These are phyloP conservation scores for Xestoiulus laeticollis DNA, from an alignment of 2,888 invertebrate species.

Conservation along the genomic window DNA sequence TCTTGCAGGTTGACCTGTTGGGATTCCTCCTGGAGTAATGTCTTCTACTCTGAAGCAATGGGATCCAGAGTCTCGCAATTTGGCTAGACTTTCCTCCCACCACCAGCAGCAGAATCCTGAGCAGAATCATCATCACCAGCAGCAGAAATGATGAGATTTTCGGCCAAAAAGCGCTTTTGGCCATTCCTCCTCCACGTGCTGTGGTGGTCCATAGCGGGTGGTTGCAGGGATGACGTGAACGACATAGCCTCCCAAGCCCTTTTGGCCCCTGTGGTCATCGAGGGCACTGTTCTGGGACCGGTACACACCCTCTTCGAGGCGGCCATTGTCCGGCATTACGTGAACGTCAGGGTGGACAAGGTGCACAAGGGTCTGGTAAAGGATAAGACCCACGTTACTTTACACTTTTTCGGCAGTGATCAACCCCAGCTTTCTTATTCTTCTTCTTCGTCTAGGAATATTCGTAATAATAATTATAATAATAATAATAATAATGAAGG, in stretches of 20 bases:
- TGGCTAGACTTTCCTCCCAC: background rate
- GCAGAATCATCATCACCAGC: too few relatives aligned
- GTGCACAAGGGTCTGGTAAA: constrained; percentile 6
- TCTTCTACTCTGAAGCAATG: background rate
- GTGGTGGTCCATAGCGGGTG: too few relatives aligned
- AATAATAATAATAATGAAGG: background rate
- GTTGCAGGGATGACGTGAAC: background rate
- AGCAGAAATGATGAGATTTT: constrained; percentile 32
- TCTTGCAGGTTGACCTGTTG: too few relatives aligned
- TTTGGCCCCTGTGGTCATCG: constrained; percentile 44
- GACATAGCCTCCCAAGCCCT: constrained; percentile 8
- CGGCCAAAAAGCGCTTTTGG: background rate
- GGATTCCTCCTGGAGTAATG: too few relatives aligned
- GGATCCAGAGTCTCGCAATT: too few relatives aligned
- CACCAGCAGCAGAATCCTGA: background rate
- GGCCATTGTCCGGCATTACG: background rate
- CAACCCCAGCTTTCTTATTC: background rate
- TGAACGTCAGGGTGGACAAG: constrained; percentile 30
- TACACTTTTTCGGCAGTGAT: background rate
- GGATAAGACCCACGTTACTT: background rate
- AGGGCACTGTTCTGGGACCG: constrained; percentile 8
- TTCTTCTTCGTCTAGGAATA: background rate
- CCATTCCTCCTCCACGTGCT: background rate
- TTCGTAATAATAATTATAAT: background rate
- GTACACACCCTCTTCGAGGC: background rate